These are phyloP conservation scores for Brachystomella parvula DNA, from an alignment of 1,140 invertebrate species.

Conservation along the genomic window DNA sequence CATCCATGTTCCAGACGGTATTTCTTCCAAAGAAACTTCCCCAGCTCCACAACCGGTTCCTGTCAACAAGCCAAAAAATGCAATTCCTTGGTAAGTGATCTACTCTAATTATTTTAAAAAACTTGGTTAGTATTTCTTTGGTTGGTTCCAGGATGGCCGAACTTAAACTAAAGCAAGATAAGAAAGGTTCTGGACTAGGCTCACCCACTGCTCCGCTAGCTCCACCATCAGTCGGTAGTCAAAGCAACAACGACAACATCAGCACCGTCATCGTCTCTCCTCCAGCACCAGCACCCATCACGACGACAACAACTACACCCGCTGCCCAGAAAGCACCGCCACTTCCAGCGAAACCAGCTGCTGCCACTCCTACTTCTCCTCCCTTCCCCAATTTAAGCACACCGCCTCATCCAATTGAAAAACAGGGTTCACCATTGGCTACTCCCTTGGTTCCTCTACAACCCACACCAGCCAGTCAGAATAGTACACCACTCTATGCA, in stretches of 20 bases:
- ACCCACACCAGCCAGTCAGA: constrained; percentile 1
- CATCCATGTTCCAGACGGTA: neutral
- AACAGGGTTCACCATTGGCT: neutral
- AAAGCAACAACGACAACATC: neutral
- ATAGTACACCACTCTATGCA: neutral
- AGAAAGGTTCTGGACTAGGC: constrained; percentile 13
- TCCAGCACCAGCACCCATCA: neutral
- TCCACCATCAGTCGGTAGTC: neutral
- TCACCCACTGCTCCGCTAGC: neutral
- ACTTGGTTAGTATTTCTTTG: neutral
- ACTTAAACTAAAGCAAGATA: constrained; percentile 34
- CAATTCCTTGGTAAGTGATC: constrained; percentile 1
- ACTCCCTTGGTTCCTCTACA: neutral
- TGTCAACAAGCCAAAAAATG: constrained; percentile 2
- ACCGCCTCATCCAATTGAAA: neutral
- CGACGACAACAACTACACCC: constrained; percentile 10
- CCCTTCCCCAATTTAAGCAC: neutral
- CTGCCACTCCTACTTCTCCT: constrained; percentile 6
- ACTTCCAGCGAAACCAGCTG: constrained; percentile 33
- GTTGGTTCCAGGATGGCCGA: constrained; percentile 32
- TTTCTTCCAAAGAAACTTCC: neutral
- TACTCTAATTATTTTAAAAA: no score
- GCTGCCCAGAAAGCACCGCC: constrained; percentile 26
- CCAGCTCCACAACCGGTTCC: neutral
- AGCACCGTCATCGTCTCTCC: constrained; percentile 2